Evolutionary conservation across 1,140 invertebrate genomes (phyloP).

Genomic region (Musca vetustissima): DNA sequence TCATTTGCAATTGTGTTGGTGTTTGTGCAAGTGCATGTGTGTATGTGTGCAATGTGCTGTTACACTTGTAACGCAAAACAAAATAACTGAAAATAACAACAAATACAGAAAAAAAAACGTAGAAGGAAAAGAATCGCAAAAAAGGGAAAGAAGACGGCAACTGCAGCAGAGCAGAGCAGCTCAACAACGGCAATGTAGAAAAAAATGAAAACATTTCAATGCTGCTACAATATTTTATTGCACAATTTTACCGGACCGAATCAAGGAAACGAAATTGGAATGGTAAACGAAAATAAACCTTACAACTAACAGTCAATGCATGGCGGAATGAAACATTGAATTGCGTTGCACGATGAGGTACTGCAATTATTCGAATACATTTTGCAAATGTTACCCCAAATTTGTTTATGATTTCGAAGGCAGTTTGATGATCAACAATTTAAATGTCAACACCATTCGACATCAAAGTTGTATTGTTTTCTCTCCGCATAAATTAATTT

Average conservation of each 20-base stretch:
- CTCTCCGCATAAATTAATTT: too few relatives aligned
- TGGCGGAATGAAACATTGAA: neutral
- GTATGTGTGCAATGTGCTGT: neutral
- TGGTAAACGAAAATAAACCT: neutral
- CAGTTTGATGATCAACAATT: too few relatives aligned
- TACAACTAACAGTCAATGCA: neutral
- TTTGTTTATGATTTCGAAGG: too few relatives aligned
- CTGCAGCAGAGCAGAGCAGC: too few relatives aligned
- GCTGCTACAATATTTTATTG: constrained; percentile 2
- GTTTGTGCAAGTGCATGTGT: constrained; percentile 1
- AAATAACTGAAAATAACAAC: neutral
- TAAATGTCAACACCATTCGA: too few relatives aligned
- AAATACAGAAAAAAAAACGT: too few relatives aligned
- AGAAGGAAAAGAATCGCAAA: constrained; percentile 7
- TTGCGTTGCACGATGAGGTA: too few relatives aligned
- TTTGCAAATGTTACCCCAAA: too few relatives aligned
- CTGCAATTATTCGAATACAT: too few relatives aligned
- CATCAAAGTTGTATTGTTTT: too few relatives aligned
- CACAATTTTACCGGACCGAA: neutral
- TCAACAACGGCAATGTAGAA: too few relatives aligned
- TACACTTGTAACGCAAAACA: constrained; percentile 8
- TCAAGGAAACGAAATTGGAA: constrained; percentile 13
- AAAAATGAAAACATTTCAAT: neutral
- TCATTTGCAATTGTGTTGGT: neutral
- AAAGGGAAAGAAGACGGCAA: too few relatives aligned